Base-by-base conservation (phyloP, 2,113 vertebrate species). In the Paedocypris sp. region DNA sequence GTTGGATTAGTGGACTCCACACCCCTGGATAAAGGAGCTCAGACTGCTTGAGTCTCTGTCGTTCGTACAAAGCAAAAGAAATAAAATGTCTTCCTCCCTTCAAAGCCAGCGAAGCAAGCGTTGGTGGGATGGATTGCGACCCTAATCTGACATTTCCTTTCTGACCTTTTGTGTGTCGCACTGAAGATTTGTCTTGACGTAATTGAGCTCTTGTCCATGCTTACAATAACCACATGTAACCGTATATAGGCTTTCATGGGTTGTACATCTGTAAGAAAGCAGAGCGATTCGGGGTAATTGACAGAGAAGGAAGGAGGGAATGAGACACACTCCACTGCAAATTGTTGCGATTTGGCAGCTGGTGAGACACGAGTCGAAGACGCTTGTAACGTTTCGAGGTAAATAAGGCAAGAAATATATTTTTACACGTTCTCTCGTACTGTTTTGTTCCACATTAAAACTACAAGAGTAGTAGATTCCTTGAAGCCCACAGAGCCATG, bases 1-100 rank as follows among this genome's bases (percentile, higher is more conserved):
- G 71, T 70, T 72, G 76, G 73, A 79, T 80, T 79, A 81, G 70
- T 73, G 67, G 62, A 50, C 69, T 50, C 47, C 68, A 71, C 69
- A 72, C 67, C 68, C 66, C 42, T 65, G 70, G 70, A 75, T 71
- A 65, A 78, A 78, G 77, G 48, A 75, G 41, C 72, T 71, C 72
- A 31, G 58, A 71, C n/a, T 75, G 74, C 66, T 54, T 63, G 51
- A 53, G 38, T 51, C 66, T 48, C 68, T 76, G 69, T 64, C 62
- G 38, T 63, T 46, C 46, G 64, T 75, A 65, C 65, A 63, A 67
- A 66, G 60, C 50, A 49, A 63, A 73, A 71, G 72, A n/a, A 71
- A 67, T 15, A 58, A 50, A 77, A 67, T 66, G 36, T 65, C 41
- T 33, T 56, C 26, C 51, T 41, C 29, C 11, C 2, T 6, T 60